Evolutionary conservation across 2,113 vertebrate species (phyloP), one percentile per base, ranked within the genome.

Genomic region (Prinia subflava): DNA sequence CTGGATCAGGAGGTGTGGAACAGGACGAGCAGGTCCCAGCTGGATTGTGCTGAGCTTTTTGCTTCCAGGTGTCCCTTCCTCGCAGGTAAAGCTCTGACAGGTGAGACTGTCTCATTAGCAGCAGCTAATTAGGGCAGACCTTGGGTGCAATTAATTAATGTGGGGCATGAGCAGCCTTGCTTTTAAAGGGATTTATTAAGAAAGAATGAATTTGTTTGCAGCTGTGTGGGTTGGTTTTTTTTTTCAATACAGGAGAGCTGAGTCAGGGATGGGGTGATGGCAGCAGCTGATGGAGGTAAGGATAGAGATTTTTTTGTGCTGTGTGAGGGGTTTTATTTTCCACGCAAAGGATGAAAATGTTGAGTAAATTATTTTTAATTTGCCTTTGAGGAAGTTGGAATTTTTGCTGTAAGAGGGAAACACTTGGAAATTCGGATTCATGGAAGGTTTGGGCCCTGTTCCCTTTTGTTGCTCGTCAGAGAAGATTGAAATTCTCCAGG

Each of bases 1-100:
- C 52, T 1, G 8, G 20, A 13, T 15, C 44, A 23, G 39, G 47
- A 89, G 70, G 8, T 12, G 41, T 22, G 70, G 57, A 87, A 87
- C 84, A 62, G 84, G 87, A 92, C 5, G 30, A 83, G 78, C 91
- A 95, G 78, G 93, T 95, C 81, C 55, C 0, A 37, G 63, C 75
- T 86, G 79, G 84, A 56, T 92, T 94, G 35, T 64, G 92, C 94
- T 93, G 90, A 96, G 87, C 78, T 94, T 60, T 95, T 56, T 49
- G 35, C 87, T 91, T 65, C 59, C 46, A n/a, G 69, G 49, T 80
- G 68, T 96, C 55, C 33, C 65, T 87, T 96, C 73, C 91, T 93
- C 15, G 11, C 88, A 93, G 87, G 81, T 79, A 23, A 59, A 70
- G 15, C 65, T 35, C 47, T 73, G 41, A 53, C n/a, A 75, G 83